phyloP scores from a whole-genome alignment of 1,140 invertebrate species.

The Caerostris darwini region DNA sequence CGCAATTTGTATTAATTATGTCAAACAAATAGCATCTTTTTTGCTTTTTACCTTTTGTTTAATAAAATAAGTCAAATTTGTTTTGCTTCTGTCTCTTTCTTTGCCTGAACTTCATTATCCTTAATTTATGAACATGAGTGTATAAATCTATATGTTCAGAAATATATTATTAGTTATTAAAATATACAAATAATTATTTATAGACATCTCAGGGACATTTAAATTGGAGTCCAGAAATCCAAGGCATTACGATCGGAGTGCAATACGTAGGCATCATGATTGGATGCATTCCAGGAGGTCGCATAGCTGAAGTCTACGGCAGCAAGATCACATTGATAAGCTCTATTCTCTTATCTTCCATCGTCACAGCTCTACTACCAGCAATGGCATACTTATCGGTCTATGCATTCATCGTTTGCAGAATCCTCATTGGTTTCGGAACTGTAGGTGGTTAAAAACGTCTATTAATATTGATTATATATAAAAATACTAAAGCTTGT shows the following conservation, averaged over 20 bases:
- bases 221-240: neutral
- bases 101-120: no score
- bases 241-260: neutral
- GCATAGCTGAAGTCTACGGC: conserved; percentile 12
- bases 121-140: no score
- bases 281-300: conserved; percentile 1
- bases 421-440: neutral
- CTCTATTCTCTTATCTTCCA: neutral
- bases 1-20: no score
- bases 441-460: neutral
- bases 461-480: neutral
- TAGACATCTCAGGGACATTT: neutral
- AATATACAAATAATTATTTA: no score
- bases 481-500: no score
- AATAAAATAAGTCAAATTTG: no score
- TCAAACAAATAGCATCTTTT: no score
- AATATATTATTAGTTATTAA: no score
- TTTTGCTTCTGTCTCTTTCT: no score
- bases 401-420: conserved; percentile 15
- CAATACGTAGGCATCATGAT: neutral
- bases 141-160: no score
- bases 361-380: neutral
- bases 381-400: neutral
- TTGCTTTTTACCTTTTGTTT: no score
- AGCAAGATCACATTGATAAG: neutral